A percentile compares a stretch with the other conserved stretches of the same genome.
Conservation (phyloP, 2,888 invertebrate genomes). For the Mimachlamys varia region DNA sequence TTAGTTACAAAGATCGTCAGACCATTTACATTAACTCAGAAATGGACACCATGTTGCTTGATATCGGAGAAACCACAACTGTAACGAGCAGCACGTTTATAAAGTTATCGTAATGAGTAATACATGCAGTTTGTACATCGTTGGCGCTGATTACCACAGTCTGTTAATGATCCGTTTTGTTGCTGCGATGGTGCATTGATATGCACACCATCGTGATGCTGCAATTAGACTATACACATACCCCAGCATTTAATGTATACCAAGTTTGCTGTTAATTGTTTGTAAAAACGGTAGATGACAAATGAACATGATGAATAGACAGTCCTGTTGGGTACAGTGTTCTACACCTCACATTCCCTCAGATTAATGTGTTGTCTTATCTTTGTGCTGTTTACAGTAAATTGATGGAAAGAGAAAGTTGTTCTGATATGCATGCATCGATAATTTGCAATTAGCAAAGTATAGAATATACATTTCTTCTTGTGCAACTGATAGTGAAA, state of each 20-base stretch:
- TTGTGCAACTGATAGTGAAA: neutral
- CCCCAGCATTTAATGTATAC: neutral
- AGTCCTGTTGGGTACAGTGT: neutral
- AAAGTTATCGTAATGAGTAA: slow-evolving; percentile 1
- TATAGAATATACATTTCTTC: neutral
- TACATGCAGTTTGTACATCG: neutral
- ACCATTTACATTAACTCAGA: neutral
- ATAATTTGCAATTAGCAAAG: neutral
- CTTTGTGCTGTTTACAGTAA: neutral
- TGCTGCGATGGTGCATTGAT: neutral
- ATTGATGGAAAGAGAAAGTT: neutral
- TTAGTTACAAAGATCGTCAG: neutral
- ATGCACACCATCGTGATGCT: neutral
- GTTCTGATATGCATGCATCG: neutral
- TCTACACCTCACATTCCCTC: neutral
- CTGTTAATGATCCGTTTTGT: neutral
- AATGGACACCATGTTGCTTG: slow-evolving; percentile 16
- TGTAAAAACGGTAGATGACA: neutral
- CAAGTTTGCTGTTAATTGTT: neutral
- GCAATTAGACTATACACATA: neutral
- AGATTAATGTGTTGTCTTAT: neutral
- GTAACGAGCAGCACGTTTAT: slow-evolving; percentile 7
- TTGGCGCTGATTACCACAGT: neutral
- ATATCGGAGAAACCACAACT: neutral
- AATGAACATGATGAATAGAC: neutral